Conservation (phyloP, 2,888 invertebrate species). For the Eucriotettix oculatus region DNA sequence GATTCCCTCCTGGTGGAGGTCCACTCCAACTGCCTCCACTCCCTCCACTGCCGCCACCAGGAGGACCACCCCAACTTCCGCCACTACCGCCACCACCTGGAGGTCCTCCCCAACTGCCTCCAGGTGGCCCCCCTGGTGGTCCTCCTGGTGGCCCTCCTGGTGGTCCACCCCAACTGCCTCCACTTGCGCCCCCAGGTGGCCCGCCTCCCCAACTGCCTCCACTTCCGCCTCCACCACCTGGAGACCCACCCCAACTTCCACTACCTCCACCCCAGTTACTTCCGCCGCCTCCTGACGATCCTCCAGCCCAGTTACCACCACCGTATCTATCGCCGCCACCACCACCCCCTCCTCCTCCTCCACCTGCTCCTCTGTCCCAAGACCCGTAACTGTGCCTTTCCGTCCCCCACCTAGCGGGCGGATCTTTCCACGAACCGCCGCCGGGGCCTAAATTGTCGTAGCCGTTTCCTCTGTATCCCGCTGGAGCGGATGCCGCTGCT, state of each 20-base stretch:
- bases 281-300: background rate
- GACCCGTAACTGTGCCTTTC: background rate
- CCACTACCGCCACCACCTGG: background rate
- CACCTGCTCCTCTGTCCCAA: background rate
- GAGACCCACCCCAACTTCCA: background rate
- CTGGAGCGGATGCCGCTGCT: background rate
- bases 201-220: background rate
- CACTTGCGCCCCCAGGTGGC: background rate
- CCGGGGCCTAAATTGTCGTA: background rate
- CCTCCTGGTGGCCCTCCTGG: background rate
- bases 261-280: background rate
- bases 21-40: background rate
- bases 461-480: background rate
- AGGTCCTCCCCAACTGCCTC: background rate
- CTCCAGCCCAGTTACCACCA: background rate
- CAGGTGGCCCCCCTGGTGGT: background rate
- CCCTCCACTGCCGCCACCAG: background rate
- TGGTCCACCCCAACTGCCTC: background rate
- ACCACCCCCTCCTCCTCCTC: background rate
- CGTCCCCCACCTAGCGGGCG: background rate
- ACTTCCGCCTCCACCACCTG: background rate
- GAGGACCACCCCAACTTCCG: background rate
- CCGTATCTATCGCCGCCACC: background rate
- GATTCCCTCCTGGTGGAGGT: background rate
- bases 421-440: background rate